Conservation (phyloP, 2,113 vertebrate species). For the Toxotes jaculatrix region DNA sequence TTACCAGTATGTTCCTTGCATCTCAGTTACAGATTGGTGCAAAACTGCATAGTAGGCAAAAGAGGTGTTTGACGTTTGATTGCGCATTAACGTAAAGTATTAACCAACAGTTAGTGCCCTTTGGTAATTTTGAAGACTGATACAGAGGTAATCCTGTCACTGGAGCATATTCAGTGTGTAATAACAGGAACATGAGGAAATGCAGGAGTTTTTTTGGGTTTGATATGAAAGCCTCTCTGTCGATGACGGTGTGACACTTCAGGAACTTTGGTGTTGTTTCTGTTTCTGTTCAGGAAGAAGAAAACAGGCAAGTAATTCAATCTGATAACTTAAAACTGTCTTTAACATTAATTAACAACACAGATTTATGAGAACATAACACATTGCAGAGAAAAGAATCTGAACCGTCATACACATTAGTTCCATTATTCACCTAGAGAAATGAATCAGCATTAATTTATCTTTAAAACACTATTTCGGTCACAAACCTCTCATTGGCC, state of each 20-base stretch:
- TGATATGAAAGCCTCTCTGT: not conserved
- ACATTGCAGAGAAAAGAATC: not conserved
- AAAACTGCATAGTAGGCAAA: constrained; percentile 1
- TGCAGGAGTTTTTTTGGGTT: constrained; percentile 15
- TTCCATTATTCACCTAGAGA: not conserved
- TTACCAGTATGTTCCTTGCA: not conserved
- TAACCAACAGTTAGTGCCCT: not conserved
- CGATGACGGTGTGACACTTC: not conserved
- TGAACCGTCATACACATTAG: not conserved
- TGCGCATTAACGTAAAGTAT: not conserved
- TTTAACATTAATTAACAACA: not conserved
- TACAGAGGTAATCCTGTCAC: not conserved
- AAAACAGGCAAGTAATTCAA: not conserved
- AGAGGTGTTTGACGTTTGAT: not conserved
- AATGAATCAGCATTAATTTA: not conserved
- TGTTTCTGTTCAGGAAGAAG: constrained; percentile 32
- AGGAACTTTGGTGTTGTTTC: constrained; percentile 8
- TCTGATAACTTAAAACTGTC: not conserved
- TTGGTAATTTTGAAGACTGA: not conserved
- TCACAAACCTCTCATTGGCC: constrained; percentile 19
- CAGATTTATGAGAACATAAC: not conserved
- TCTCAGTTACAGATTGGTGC: not conserved
- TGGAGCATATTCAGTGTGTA: constrained; percentile 9
- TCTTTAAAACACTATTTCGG: not conserved
- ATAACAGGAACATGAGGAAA: constrained; percentile 11